A percentile compares a stretch with the other conserved stretches of the same genome.
Conservation (phyloP, 1,140 invertebrate species). For the Yoshiicerus persimilis region DNA sequence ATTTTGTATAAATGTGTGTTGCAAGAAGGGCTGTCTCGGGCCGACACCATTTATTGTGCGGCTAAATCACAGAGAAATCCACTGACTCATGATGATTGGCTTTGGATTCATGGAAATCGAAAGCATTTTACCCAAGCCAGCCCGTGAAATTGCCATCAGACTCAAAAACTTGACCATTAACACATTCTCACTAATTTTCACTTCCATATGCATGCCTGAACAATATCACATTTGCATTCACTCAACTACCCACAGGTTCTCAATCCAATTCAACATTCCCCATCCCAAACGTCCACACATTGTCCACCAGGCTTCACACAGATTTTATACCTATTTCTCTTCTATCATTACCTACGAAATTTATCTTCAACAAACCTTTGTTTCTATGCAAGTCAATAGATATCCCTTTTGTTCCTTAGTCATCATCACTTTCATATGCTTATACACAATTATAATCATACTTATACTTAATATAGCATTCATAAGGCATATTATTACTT, state of each 20-base stretch:
- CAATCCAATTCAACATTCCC: background rate
- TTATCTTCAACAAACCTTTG: too few species aligned
- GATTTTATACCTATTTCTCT: too few species aligned
- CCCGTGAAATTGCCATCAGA: slow-evolving; percentile 46
- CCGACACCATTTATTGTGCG: slow-evolving; percentile 44
- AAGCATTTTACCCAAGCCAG: slow-evolving; percentile 36
- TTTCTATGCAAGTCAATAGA: too few species aligned
- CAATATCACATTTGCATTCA: slow-evolving; percentile 11
- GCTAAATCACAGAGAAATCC: slow-evolving; percentile 42
- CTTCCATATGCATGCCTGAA: background rate
- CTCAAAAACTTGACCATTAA: slow-evolving; percentile 46
- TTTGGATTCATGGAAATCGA: slow-evolving; percentile 45
- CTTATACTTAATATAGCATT: too few species aligned
- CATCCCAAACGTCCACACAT: background rate
- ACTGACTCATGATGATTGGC: slow-evolving; percentile 45
- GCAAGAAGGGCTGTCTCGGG: slow-evolving; percentile 37
- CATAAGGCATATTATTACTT: too few species aligned
- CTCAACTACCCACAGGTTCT: background rate
- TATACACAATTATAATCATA: too few species aligned
- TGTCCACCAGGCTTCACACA: background rate
- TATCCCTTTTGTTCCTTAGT: too few species aligned
- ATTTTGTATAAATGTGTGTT: background rate
- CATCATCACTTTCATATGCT: too few species aligned
- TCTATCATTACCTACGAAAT: too few species aligned
- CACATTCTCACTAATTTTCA: slow-evolving; percentile 37